These are phyloP conservation scores for Carassius carassius DNA, from an alignment of 2,113 vertebrate species.

Conservation along the genomic window DNA sequence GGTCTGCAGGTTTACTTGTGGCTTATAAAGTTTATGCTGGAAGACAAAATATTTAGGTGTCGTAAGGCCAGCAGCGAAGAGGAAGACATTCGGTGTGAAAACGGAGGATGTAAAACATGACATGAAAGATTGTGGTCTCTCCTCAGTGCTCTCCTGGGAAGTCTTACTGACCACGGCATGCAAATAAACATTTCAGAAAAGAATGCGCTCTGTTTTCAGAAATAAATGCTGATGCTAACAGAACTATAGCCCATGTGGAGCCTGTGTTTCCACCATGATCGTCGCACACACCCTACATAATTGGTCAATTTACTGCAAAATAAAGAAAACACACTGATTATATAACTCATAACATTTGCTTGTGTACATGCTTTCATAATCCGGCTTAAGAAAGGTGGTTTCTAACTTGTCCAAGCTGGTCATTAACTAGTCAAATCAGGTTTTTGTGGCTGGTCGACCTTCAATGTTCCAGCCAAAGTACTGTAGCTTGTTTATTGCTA, in stretches of 20 bases:
- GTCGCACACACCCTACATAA: constrained; percentile 11
- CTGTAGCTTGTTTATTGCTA: neutral
- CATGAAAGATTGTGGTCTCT: constrained; percentile 11
- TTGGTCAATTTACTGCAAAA: constrained; percentile 17
- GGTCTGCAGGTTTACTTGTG: neutral
- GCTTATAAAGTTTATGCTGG: neutral
- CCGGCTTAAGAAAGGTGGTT: neutral
- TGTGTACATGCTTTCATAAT: neutral
- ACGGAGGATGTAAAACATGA: constrained; percentile 1
- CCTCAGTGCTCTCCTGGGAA: neutral
- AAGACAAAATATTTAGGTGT: neutral
- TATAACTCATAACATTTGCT: neutral
- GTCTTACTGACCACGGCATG: neutral
- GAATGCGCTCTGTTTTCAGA: constrained; percentile 25
- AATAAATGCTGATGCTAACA: constrained; percentile 26
- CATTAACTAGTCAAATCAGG: neutral
- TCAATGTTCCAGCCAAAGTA: neutral
- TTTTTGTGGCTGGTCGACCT: neutral
- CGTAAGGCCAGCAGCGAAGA: neutral
- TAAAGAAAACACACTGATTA: constrained; percentile 19
- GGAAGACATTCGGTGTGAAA: constrained; percentile 7
- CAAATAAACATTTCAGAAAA: constrained; percentile 38
- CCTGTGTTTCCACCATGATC: constrained; percentile 25
- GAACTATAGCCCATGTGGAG: constrained; percentile 43
- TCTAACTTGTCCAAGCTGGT: neutral